These are phyloP conservation scores for Antennarius maculatus DNA, from an alignment of 2,797 vertebrate species.

Conservation along the genomic window DNA sequence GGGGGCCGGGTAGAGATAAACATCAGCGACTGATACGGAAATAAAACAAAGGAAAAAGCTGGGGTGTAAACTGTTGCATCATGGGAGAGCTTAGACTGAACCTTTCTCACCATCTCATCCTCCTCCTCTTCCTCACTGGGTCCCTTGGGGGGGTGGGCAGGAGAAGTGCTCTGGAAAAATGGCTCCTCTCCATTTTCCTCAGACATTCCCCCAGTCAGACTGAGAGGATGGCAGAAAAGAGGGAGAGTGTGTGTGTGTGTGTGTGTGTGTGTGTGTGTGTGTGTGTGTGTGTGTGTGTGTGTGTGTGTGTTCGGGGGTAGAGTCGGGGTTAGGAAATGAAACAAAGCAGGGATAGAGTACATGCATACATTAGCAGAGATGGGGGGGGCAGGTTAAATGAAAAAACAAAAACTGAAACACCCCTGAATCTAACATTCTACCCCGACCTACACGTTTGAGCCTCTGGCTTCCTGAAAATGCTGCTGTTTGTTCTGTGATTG, in stretches of 20 bases:
- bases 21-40: not conserved
- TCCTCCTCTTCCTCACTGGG: constrained; percentile 89
- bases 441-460: not conserved
- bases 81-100: constrained; percentile 35
- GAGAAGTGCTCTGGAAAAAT: constrained; percentile 69
- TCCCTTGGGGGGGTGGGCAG: constrained; percentile 54
- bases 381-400: not conserved
- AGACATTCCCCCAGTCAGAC: constrained; percentile 63
- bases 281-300: no score
- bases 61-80: constrained; percentile 1
- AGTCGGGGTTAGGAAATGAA: not conserved
- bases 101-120: constrained; percentile 90
- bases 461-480: no score
- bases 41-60: not conserved
- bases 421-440: no score
- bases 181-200: constrained; percentile 72
- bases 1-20: not conserved
- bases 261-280: no score
- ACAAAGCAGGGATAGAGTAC: constrained; percentile 2
- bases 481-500: no score
- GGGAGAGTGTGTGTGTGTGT: not conserved
- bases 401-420: no score
- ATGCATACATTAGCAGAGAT: constrained; percentile 14
- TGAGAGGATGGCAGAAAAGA: constrained; percentile 66
- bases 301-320: no score